These are phyloP conservation scores for Crotalus helleri DNA, from an alignment of 2,113 vertebrate species.

Conservation along the genomic window DNA sequence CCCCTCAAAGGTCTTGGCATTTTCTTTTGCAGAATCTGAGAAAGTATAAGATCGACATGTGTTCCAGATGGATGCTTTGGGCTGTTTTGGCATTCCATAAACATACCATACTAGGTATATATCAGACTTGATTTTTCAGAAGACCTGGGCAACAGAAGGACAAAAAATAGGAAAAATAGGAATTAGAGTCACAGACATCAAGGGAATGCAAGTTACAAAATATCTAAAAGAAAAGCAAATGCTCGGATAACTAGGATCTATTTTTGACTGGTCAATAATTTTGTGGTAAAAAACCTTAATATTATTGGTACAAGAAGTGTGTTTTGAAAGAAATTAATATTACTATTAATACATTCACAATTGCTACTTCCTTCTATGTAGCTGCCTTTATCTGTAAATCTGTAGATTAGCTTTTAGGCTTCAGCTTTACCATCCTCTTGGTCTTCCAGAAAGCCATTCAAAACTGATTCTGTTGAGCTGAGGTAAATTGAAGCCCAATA, in stretches of 20 bases:
- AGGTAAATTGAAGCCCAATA: neutral
- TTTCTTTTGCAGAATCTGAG: slow-evolving; percentile 20
- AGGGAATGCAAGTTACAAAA: slow-evolving; percentile 18
- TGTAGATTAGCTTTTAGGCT: neutral
- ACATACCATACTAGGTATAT: neutral
- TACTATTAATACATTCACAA: neutral
- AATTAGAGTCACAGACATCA: slow-evolving; percentile 32
- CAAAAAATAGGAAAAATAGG: neutral
- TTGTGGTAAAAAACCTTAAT: slow-evolving; percentile 47
- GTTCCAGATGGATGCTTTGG: neutral
- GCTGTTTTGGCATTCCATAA: neutral
- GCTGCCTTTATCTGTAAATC: neutral
- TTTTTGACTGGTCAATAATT: slow-evolving; percentile 40
- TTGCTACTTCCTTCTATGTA: neutral
- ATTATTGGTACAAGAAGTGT: slow-evolving; percentile 29
- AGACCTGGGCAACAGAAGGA: neutral
- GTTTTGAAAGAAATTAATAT: slow-evolving; percentile 47
- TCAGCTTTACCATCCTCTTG: neutral
- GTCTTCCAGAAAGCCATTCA: neutral
- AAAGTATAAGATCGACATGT: neutral
- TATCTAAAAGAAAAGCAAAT: slow-evolving; percentile 15
- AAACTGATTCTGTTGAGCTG: neutral
- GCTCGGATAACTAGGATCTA: neutral
- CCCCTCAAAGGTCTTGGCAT: neutral
- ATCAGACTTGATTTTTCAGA: slow-evolving; percentile 36